Evolutionary conservation across 2,113 vertebrate species (phyloP), one percentile per base, ranked within the genome.

Genomic region (Thunnus maccoyii): DNA sequence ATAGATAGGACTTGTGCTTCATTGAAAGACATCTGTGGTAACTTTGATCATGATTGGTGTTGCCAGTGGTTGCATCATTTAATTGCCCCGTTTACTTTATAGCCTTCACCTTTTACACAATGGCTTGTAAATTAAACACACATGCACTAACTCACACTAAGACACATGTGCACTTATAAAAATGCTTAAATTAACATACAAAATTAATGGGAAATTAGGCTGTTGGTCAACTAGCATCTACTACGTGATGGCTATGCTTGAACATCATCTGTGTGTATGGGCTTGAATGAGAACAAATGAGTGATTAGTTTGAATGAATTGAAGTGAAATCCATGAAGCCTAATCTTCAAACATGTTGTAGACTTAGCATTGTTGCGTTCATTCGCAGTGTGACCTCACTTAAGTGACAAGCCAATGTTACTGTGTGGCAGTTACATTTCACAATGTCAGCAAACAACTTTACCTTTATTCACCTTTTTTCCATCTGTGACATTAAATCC

Each of bases 11-110:
- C 32, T 50, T 11, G 17, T n/a, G 17, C 41, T 41, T 20, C 44
- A 3, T 70, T 58, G 44, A 51, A 51, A 46, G 5, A 71, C 17
- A 56, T 46, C 14, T 11, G 25, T 14, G 17, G 9, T 16, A 54
- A 55, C n/a, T 70, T 41, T 76, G 58, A 64, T 64, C 58, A 18
- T 20, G 14, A 61, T 15, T 41, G 4, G 9, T 73, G 32, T 83
- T 83, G n/a, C 62, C 32, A 0, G 10, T n/a, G n/a, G 25, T 78
- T 78, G 25, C 74, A 67, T 78, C 62, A 83, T 55, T 36, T 55
- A 9, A 62, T 36, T 20, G 32, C 22, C 46, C 10, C 10, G 15
- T 48, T 3, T 15, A 55, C 17, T 46, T 16, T 22, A 46, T 62
- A 27, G 13, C 44, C 13, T 41, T 41, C 36, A 41, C 36, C 12